phyloP scores from a whole-genome alignment of 2,888 invertebrate genomes.

The Perdita meconis region DNA sequence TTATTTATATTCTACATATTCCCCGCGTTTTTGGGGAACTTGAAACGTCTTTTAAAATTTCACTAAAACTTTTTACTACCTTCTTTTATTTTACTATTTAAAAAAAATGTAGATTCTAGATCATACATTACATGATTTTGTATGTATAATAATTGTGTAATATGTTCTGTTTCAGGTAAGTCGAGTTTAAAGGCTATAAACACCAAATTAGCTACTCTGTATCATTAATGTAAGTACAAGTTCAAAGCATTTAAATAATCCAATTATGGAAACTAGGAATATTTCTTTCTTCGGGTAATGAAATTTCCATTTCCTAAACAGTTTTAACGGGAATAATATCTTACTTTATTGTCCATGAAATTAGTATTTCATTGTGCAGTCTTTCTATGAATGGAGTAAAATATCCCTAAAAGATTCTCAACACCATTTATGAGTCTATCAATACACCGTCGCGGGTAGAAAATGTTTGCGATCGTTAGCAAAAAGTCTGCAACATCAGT shows the following conservation, averaged over 20 bases:
- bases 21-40: not conserved
- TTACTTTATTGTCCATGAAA: too few relatives aligned
- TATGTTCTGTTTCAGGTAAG: conserved; percentile 5
- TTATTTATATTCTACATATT: not conserved
- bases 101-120: not conserved
- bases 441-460: too few relatives aligned
- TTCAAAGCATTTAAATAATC: not conserved
- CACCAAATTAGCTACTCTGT: not conserved
- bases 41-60: too few relatives aligned
- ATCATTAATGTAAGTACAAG: not conserved
- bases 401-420: not conserved
- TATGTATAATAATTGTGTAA: not conserved
- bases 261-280: not conserved
- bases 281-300: not conserved
- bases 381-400: too few relatives aligned
- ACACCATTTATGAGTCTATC: not conserved
- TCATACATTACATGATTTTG: not conserved
- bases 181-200: not conserved
- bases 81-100: not conserved
- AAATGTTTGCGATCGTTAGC: too few relatives aligned
- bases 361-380: too few relatives aligned
- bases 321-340: too few relatives aligned
- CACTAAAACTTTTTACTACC: too few relatives aligned
- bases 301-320: not conserved
- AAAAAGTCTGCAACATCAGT: too few relatives aligned